Base-by-base conservation (phyloP, 2,113 vertebrate species). In the Gavia stellata region DNA sequence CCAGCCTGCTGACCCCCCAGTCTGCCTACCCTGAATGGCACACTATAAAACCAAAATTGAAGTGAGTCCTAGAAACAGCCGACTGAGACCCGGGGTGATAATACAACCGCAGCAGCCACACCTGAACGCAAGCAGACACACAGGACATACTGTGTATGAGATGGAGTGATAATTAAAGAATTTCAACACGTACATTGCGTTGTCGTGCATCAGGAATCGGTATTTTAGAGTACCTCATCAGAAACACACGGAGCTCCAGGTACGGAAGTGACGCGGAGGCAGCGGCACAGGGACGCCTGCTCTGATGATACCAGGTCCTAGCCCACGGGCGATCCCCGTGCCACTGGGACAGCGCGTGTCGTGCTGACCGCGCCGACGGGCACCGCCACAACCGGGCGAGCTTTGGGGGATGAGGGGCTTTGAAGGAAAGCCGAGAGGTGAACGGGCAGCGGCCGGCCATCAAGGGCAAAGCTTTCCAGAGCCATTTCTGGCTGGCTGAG, bases 291-390 rank as follows among this genome's bases (percentile, higher is more conserved):
- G 25, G 25, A 62, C n/a, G 6, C n/a, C 59, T 8, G n/a, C 36
- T 8, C 59, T 18, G n/a, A 26, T 8, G n/a, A 38, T 17, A 17
- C n/a, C 59, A 38, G 59, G n/a, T 26, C 59, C 24, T 5, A 61
- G 58, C n/a, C n/a, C 44, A 6, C 29, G 73, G 38, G 21, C 58
- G 14, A 34, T 18, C 28, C 40, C 34, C 0, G 1, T 5, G 26
- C 21, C 8, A 2, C n/a, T n/a, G n/a, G n/a, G n/a, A n/a, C 13
- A 6, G 40, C 6, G 7, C 0, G 4, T 14, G 19, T 1, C 10
- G 34, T 4, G 1, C 72, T 53, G n/a, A 49, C 9, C 14, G 9
- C 14, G 6, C 17, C 4, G 9, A 28, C 3, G 29, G 38, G 38
- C 24, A 16, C 34, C 10, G 14, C 21, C 23, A 14, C 55, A 49